phyloP scores from a whole-genome alignment of 2,888 invertebrate species.

The Cylloceria caligata region DNA sequence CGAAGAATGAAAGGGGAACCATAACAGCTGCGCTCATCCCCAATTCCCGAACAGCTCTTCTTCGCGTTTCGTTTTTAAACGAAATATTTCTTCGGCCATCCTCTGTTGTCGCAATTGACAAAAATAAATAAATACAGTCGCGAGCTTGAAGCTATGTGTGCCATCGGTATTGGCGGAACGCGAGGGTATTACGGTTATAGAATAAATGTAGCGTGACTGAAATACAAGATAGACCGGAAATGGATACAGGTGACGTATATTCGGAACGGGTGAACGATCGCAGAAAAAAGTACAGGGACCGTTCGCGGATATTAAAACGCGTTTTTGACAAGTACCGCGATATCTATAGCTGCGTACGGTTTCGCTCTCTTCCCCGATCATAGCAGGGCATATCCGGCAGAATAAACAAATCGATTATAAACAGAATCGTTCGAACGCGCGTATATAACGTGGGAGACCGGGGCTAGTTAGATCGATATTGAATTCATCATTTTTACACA shows the following conservation, averaged over 20 bases:
- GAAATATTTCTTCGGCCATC: neutral
- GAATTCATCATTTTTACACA: neutral
- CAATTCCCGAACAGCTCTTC: neutral
- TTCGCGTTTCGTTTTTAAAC: neutral
- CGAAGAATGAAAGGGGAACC: slow-evolving; percentile 7
- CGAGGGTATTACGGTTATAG: neutral
- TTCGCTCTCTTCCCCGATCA: slow-evolving; percentile 39
- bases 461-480: neutral
- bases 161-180: neutral
- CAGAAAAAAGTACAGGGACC: slow-evolving; percentile 43
- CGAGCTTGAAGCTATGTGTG: neutral
- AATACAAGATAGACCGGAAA: slow-evolving; percentile 54
- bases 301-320: slow-evolving; percentile 57
- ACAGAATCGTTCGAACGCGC: slow-evolving; percentile 16
- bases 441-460: neutral
- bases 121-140: neutral
- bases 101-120: neutral
- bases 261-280: neutral
- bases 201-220: neutral
- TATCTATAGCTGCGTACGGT: slow-evolving; percentile 5
- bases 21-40: slow-evolving; percentile 36
- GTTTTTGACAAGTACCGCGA: slow-evolving; percentile 39
- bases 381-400: slow-evolving; percentile 43
- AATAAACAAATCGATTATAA: slow-evolving; percentile 50
- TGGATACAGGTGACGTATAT: slow-evolving; percentile 49